Evolutionary conservation across 1,140 invertebrate species (phyloP).

Genomic region (Rhysida immarginata): DNA sequence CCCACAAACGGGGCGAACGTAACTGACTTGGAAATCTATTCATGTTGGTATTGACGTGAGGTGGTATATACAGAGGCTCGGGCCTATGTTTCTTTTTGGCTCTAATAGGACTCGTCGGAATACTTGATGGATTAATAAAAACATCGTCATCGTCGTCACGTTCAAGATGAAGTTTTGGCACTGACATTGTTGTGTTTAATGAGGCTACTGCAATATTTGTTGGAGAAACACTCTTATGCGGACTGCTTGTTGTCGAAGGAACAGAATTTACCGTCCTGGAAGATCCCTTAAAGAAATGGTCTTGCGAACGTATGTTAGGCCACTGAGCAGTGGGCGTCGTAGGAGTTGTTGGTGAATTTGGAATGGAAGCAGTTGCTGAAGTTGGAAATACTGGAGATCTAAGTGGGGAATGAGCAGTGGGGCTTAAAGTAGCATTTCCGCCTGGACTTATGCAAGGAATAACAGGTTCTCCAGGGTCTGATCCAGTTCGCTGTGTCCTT

Average conservation of each 20-base stretch:
- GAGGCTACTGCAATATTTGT: not conserved
- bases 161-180: conserved; percentile 1
- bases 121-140: conserved; percentile 52
- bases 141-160: conserved; percentile 45
- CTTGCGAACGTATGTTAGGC: not conserved
- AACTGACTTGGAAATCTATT: conserved; percentile 36
- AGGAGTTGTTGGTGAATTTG: conserved; percentile 29
- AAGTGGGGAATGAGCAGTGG: not conserved
- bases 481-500: conserved; percentile 18
- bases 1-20: conserved; percentile 36
- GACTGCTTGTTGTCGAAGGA: not conserved
- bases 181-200: not conserved
- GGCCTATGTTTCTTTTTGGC: conserved; percentile 39
- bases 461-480: conserved; percentile 17
- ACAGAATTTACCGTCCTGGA: not conserved
- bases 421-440: not conserved
- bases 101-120: conserved; percentile 24
- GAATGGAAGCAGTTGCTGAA: conserved; percentile 15
- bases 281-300: not conserved
- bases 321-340: not conserved
- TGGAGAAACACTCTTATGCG: not conserved
- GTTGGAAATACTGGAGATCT: conserved; percentile 22
- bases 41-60: conserved; percentile 34
- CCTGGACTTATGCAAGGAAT: not conserved
- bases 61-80: conserved; percentile 39